These are phyloP conservation scores for Diadumene lineata DNA, from an alignment of 92 coral and sea anemone species.

Conservation along the genomic window DNA sequence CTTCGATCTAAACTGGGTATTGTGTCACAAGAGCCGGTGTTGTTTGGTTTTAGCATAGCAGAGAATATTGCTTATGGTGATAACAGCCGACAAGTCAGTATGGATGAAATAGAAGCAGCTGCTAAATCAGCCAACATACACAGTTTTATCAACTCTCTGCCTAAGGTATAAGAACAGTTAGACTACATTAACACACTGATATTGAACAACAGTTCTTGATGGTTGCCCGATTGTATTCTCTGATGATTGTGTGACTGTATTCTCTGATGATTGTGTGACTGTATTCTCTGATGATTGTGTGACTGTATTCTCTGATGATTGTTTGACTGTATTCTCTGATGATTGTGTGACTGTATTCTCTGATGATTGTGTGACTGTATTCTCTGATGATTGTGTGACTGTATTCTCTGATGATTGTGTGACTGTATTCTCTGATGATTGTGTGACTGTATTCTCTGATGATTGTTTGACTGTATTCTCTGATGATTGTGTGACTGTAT, in stretches of 20 bases:
- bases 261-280: not conserved
- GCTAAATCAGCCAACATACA: conserved; percentile 91
- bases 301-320: not conserved
- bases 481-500: not conserved
- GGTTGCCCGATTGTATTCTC: too few species aligned
- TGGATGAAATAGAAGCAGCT: conserved; percentile 84
- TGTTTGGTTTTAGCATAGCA: conserved; percentile 88
- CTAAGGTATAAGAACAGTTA: conserved; percentile 60
- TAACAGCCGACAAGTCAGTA: conserved; percentile 68
- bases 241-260: not conserved
- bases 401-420: not conserved
- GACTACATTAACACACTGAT: not conserved
- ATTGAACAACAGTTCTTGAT: too few species aligned
- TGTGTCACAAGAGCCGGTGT: conserved; percentile 92
- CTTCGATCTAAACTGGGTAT: conserved; percentile 84
- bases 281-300: not conserved
- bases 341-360: not conserved
- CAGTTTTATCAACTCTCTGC: conserved; percentile 83
- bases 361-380: not conserved
- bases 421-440: not conserved
- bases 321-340: not conserved
- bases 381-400: not conserved
- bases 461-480: not conserved
- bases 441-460: not conserved
- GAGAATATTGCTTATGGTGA: conserved; percentile 96